Conservation (phyloP, 2,113 vertebrate genomes). For the Aphyosemion australe region DNA sequence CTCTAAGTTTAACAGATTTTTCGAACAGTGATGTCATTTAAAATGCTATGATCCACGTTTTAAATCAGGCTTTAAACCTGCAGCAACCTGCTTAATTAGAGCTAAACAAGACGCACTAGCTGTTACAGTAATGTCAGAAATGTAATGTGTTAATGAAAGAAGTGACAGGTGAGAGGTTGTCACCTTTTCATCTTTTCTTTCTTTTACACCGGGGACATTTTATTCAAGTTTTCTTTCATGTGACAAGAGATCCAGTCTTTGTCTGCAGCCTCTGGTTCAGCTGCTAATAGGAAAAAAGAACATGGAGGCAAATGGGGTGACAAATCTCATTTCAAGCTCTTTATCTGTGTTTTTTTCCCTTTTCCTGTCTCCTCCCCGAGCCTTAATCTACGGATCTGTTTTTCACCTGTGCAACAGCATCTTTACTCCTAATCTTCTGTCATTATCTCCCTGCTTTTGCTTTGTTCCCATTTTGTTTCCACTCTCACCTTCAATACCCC, state of each 20-base stretch:
- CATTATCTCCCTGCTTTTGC: slow-evolving; percentile 47
- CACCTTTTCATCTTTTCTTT: not conserved
- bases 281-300: slow-evolving; percentile 18
- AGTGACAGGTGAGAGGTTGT: slow-evolving; percentile 30
- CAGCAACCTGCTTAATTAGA: slow-evolving; percentile 5
- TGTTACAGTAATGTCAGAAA: not conserved
- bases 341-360: slow-evolving; percentile 56
- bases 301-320: slow-evolving; percentile 8
- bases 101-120: not conserved
- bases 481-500: slow-evolving; percentile 25
- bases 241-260: slow-evolving; percentile 41
- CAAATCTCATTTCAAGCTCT: slow-evolving; percentile 57
- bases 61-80: not conserved
- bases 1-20: not conserved
- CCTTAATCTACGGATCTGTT: slow-evolving; percentile 43
- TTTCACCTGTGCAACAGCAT: slow-evolving; percentile 41
- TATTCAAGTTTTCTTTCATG: slow-evolving; percentile 44
- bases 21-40: not conserved
- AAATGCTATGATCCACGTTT: not conserved
- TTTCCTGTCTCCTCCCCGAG: slow-evolving; percentile 38
- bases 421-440: slow-evolving; percentile 31
- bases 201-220: slow-evolving; percentile 13
- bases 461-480: slow-evolving; percentile 39
- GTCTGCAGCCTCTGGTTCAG: slow-evolving; percentile 23
- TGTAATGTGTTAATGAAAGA: slow-evolving; percentile 11